Evolutionary conservation across 2,888 invertebrate genomes (phyloP).

Genomic region (Phyllotreta cruciferae): DNA sequence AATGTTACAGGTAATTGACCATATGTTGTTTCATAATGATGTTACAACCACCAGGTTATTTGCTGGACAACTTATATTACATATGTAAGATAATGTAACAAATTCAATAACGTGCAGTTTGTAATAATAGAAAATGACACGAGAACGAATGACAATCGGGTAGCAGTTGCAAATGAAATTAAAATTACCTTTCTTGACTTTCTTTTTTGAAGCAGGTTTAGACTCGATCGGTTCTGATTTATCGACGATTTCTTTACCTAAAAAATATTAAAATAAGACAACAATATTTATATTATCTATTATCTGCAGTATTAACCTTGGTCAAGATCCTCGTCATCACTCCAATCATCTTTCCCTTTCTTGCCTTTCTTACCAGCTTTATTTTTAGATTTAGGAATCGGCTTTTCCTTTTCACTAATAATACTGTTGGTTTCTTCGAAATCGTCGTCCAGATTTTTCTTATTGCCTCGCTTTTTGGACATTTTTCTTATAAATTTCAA

Average conservation of each 20-base stretch:
- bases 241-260: conserved; percentile 29
- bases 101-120: background rate
- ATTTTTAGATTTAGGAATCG: conserved; percentile 61
- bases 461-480: conserved; percentile 68
- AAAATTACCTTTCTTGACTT: conserved; percentile 61
- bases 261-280: conserved; percentile 27
- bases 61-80: no score
- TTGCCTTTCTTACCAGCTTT: conserved; percentile 61
- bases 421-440: conserved; percentile 56
- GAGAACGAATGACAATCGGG: background rate
- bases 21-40: no score
- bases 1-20: no score
- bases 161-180: background rate
- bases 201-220: conserved; percentile 60
- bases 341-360: conserved; percentile 53
- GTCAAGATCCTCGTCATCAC: conserved; percentile 56
- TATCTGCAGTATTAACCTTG: conserved; percentile 40
- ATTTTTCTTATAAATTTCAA: conserved; percentile 54
- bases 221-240: conserved; percentile 30
- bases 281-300: conserved; percentile 36
- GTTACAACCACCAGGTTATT: no score
- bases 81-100: background rate
- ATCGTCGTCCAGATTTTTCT: conserved; percentile 66
- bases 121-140: background rate
- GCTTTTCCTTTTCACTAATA: conserved; percentile 54